phyloP scores from a whole-genome alignment of 2,113 vertebrate species.

The Hippocampus barbouri region DNA sequence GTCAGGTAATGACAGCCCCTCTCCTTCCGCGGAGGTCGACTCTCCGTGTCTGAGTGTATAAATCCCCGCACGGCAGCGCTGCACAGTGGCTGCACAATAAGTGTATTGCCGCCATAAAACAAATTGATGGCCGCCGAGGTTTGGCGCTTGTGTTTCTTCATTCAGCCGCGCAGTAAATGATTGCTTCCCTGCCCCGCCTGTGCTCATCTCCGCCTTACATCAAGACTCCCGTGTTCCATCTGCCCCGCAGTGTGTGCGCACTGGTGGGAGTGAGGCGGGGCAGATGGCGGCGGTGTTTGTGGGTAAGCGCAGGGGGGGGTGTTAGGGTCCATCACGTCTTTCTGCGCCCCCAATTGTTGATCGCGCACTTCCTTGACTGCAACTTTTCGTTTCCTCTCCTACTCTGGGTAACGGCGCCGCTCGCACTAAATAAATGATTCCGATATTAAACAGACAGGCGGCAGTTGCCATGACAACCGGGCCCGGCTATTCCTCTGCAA shows the following conservation, averaged over 20 bases:
- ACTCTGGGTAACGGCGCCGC: slow-evolving; percentile 27
- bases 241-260: slow-evolving; percentile 5
- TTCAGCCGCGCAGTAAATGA: slow-evolving; percentile 8
- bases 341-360: slow-evolving; percentile 15
- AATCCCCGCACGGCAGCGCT: background rate
- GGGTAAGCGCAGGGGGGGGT: background rate
- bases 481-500: slow-evolving; percentile 27
- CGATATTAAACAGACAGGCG: slow-evolving; percentile 45
- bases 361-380: slow-evolving; percentile 4
- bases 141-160: slow-evolving; percentile 13
- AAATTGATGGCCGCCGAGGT: slow-evolving; percentile 25
- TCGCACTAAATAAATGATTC: slow-evolving; percentile 51
- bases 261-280: background rate
- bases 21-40: background rate
- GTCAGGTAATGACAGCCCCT: background rate
- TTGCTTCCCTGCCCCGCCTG: slow-evolving; percentile 4
- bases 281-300: background rate
- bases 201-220: slow-evolving; percentile 3
- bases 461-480: slow-evolving; percentile 61
- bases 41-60: background rate
- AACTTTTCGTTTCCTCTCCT: slow-evolving; percentile 3
- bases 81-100: slow-evolving; percentile 2
- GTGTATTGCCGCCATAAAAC: slow-evolving; percentile 31
- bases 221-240: background rate
- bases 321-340: background rate